These are phyloP conservation scores for Lysiphlebus fabarum DNA, from an alignment of 1,140 invertebrate species.

Conservation along the genomic window DNA sequence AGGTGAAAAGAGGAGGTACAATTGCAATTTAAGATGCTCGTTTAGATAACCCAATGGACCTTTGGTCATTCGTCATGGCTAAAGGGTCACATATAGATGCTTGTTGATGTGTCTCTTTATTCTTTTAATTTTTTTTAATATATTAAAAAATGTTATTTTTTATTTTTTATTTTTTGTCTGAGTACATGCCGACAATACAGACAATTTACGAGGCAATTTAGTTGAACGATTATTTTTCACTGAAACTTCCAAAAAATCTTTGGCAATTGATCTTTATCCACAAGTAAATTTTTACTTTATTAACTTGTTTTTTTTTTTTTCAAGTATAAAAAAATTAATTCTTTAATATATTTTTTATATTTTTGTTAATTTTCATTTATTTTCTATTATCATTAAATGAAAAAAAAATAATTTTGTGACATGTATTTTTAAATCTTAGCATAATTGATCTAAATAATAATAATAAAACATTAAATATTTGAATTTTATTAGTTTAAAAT, in stretches of 20 bases:
- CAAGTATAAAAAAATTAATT: not conserved
- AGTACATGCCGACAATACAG: conserved; percentile 9
- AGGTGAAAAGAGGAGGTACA: conserved; percentile 11
- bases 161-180: not conserved
- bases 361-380: no score
- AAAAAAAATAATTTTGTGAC: no score
- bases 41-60: conserved; percentile 36
- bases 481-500: no score
- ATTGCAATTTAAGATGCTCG: conserved; percentile 40
- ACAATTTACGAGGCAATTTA: conserved; percentile 43
- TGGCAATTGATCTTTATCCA: conserved; percentile 33
- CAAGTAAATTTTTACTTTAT: conserved; percentile 19
- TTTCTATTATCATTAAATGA: not conserved
- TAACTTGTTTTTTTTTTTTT: conserved; percentile 30
- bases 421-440: no score
- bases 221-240: conserved; percentile 31
- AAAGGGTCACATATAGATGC: conserved; percentile 16
- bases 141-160: not conserved
- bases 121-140: conserved; percentile 4
- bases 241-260: conserved; percentile 35
- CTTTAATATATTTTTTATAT: conserved; percentile 9
- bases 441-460: no score
- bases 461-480: no score
- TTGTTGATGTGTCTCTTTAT: conserved; percentile 7
- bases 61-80: conserved; percentile 37